A percentile compares a stretch with the other conserved stretches of the same genome.
Conservation (phyloP, 1,140 invertebrate species). For the Drosophila varians region DNA sequence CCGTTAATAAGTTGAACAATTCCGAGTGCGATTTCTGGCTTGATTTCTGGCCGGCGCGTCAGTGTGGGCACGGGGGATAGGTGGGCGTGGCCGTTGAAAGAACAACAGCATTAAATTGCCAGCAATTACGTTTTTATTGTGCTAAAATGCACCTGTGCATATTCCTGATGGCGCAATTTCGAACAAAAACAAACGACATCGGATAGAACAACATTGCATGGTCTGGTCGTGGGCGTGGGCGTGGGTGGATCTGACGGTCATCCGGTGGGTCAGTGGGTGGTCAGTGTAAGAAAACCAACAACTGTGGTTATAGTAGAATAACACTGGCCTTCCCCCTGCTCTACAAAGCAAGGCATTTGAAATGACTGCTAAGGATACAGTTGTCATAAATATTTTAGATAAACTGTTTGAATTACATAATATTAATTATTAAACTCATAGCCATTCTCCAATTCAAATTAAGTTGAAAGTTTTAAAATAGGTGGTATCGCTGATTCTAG, state of each 20-base stretch:
- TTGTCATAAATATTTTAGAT: constrained; percentile 6
- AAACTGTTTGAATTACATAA: background rate
- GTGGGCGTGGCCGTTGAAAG: constrained; percentile 32
- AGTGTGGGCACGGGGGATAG: background rate
- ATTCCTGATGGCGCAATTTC: constrained; percentile 82
- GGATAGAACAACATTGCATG: constrained; percentile 78
- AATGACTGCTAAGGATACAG: constrained; percentile 27
- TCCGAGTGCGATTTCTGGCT: constrained; percentile 41
- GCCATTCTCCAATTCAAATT: too few species aligned
- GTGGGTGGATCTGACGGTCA: background rate
- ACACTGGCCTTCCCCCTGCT: constrained; percentile 33
- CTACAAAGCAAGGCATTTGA: constrained; percentile 18
- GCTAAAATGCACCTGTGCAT: constrained; percentile 82
- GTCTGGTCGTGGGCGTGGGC: background rate
- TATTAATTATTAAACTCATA: background rate
- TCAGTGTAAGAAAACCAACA: constrained; percentile 75
- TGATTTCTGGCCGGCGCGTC: constrained; percentile 24
- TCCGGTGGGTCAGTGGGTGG: constrained; percentile 10
- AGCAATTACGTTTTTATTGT: constrained; percentile 82
- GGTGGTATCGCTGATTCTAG: too few species aligned
- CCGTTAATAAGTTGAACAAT: constrained; percentile 58
- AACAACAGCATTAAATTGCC: constrained; percentile 77
- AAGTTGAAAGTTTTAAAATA: too few species aligned
- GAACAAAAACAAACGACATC: constrained; percentile 82
- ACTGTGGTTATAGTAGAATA: constrained; percentile 74